phyloP scores from a whole-genome alignment of 2,888 invertebrate species.

The Peribatodes rhomboidaria region DNA sequence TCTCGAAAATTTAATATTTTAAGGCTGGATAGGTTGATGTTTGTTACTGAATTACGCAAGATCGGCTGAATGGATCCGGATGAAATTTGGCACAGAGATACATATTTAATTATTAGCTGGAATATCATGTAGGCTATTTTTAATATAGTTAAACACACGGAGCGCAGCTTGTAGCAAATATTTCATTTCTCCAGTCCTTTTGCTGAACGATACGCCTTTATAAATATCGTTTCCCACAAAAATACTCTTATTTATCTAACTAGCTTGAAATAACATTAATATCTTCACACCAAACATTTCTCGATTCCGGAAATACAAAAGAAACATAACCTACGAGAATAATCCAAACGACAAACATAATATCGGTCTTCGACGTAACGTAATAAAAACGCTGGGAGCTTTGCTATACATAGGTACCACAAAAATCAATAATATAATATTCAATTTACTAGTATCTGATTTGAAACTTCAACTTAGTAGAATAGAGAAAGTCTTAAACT shows the following conservation, averaged over 20 bases:
- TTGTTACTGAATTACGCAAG: no score
- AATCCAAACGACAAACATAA: slow-evolving; percentile 23
- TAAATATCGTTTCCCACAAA: slow-evolving; percentile 3
- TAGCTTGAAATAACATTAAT: slow-evolving; percentile 15
- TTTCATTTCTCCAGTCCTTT: no score
- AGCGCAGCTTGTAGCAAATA: no score
- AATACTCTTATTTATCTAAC: slow-evolving; percentile 4
- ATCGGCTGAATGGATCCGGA: no score
- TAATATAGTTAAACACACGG: no score
- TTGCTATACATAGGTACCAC: background rate
- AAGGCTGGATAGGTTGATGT: no score
- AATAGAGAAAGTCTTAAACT: no score
- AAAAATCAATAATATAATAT: background rate
- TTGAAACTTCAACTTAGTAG: background rate
- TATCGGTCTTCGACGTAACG: slow-evolving; percentile 20
- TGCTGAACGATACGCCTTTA: no score
- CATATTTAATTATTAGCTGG: no score
- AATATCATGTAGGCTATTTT: no score
- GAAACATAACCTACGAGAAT: slow-evolving; percentile 23
- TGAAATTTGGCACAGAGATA: no score
- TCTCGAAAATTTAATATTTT: no score
- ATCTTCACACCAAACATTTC: slow-evolving; percentile 18
- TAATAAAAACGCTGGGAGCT: slow-evolving; percentile 10
- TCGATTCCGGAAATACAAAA: slow-evolving; percentile 21
- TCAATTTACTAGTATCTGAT: background rate